Evolutionary conservation across 2,797 vertebrate genomes (phyloP).

Genomic region (Poeciliopsis infans): DNA sequence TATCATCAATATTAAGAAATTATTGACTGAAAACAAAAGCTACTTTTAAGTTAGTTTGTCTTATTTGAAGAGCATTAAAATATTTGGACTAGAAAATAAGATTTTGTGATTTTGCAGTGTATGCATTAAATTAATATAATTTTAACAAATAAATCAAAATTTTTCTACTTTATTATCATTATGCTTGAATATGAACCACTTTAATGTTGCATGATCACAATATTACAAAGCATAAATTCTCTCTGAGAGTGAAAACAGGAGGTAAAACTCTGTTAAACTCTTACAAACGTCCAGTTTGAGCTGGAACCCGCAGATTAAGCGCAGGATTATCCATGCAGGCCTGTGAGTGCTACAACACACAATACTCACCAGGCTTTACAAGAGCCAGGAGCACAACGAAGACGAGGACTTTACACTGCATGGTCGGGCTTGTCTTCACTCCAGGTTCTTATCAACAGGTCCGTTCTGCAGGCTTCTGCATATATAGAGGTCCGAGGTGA

Average conservation of each 20-base stretch:
- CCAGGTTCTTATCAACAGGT: slow-evolving; percentile 74
- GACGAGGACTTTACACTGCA: slow-evolving; percentile 84
- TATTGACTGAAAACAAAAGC: too few relatives aligned
- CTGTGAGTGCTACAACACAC: slow-evolving; percentile 22
- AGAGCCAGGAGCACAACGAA: slow-evolving; percentile 64
- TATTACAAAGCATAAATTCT: not conserved
- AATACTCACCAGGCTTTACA: slow-evolving; percentile 80
- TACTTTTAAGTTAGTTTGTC: too few relatives aligned
- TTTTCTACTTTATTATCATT: not conserved
- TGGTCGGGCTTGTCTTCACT: slow-evolving; percentile 66
- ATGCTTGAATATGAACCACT: not conserved
- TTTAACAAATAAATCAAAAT: not conserved
- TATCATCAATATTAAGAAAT: too few relatives aligned
- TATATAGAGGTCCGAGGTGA: slow-evolving; percentile 63
- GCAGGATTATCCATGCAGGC: slow-evolving; percentile 19
- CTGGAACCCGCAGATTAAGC: slow-evolving; percentile 12
- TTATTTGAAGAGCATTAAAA: too few relatives aligned
- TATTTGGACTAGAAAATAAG: too few relatives aligned
- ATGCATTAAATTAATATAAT: not conserved
- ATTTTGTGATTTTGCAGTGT: too few relatives aligned
- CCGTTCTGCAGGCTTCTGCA: slow-evolving; percentile 64
- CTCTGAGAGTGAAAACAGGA: not conserved
- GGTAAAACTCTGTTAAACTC: not conserved
- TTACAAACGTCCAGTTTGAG: not conserved
- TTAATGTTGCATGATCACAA: not conserved